These are phyloP conservation scores for Ariolimax columbianus DNA, from an alignment of 2,888 invertebrate genomes.

Conservation along the genomic window DNA sequence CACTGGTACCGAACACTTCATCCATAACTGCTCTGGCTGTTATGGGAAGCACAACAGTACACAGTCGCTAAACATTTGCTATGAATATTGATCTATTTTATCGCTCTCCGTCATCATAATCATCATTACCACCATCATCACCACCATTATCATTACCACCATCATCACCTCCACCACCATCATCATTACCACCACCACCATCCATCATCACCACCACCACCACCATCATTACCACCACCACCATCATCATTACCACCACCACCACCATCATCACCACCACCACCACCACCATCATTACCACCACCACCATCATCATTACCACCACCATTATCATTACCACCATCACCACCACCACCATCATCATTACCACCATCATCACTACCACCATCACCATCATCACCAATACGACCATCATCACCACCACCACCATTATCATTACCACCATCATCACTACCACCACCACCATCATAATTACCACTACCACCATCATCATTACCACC, in stretches of 20 bases:
- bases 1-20: too few relatives aligned
- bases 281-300: neutral
- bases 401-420: neutral
- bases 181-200: neutral
- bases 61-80: too few relatives aligned
- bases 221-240: neutral
- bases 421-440: neutral
- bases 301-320: neutral
- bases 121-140: too few relatives aligned
- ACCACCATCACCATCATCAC: neutral
- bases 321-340: neutral
- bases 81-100: too few relatives aligned
- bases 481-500: neutral
- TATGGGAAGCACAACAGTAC: too few relatives aligned
- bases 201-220: neutral
- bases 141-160: too few relatives aligned
- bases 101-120: too few relatives aligned
- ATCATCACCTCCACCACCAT: neutral
- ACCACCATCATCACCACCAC: too few relatives aligned
- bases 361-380: neutral
- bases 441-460: neutral
- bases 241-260: neutral
- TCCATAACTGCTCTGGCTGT: too few relatives aligned
- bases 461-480: neutral
- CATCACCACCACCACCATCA: neutral